Base-by-base conservation (phyloP, 2,888 invertebrate genomes). In the Pollenia angustigena region DNA sequence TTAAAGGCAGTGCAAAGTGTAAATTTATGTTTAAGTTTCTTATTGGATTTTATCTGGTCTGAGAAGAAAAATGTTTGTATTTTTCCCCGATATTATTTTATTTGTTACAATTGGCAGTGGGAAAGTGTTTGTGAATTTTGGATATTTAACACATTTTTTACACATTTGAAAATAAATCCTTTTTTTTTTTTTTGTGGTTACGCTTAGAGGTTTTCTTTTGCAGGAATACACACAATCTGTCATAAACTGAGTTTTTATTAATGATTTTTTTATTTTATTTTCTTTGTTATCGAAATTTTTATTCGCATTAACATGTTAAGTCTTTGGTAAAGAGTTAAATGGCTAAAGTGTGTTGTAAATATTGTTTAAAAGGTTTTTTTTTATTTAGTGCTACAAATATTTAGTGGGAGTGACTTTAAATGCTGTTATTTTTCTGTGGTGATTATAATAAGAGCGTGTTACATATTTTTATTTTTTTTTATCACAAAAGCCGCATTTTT, bases 1-100 rank as follows among this genome's bases (percentile, higher is more conserved):
- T 89, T 89, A 90, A 91, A 93, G 92, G 93, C 92, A 91, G 92
- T 90, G 92, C 92, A 91, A 92, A 92, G 92, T 93, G 93, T 92
- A 93, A 92, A 92, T 92, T 92, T 92, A 92, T 92, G 93, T 92
- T 87, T 84, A 72, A 81, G 72, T 76, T 84, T 87, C 79, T 71
- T 91, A 90, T 91, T 90, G 91, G 93, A 93, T 93, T 92, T 93
- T 93, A 92, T 92, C 92, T 90, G 90, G 89, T 89, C 89, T 89
- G 89, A 89, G 91, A 85, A 84, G 91, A 85, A 84, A 74, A 88
- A 83, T 83, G 50, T 66, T 76, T 89, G 89, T 56, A 89, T 48
- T 64, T 54, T 32, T 7, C 9, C 1, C 6, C 11, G 7, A 23
- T 44, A 44, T 81, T 80, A 54, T 69, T 23, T 23, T 69, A 72